phyloP scores from a whole-genome alignment of 2,888 invertebrate genomes.

The Eupithecia insigniata region DNA sequence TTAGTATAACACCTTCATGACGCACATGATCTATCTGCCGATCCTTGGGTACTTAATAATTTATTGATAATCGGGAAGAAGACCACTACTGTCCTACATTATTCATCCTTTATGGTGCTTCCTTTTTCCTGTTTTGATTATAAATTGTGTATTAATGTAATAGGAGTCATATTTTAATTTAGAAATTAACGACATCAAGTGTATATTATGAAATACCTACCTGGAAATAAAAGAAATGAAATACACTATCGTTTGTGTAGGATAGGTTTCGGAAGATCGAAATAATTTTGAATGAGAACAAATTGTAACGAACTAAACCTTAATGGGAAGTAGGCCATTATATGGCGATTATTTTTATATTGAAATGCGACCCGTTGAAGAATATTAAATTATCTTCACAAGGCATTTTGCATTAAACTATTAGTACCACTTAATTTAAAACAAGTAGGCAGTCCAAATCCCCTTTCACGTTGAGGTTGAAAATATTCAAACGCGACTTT shows the following conservation, averaged over 20 bases:
- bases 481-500: not conserved
- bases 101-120: too few species aligned
- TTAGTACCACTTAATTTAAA: not conserved
- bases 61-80: not conserved
- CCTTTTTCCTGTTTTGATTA: too few species aligned
- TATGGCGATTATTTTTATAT: not conserved
- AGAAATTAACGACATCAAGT: too few species aligned
- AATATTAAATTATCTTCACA: not conserved
- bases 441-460: not conserved
- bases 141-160: too few species aligned
- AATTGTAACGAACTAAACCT: not conserved
- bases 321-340: not conserved
- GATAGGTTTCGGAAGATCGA: not conserved
- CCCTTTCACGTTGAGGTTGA: not conserved
- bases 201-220: too few species aligned
- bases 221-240: too few species aligned
- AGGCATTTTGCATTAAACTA: not conserved
- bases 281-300: not conserved
- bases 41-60: not conserved
- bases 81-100: not conserved
- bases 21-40: not conserved
- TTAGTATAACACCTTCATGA: not conserved
- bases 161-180: too few species aligned
- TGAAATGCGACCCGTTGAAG: not conserved
- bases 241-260: not conserved